Evolutionary conservation across 2,888 invertebrate genomes (phyloP), one percentile per base, ranked within the genome.

Genomic region (Eupeodes luniger): DNA sequence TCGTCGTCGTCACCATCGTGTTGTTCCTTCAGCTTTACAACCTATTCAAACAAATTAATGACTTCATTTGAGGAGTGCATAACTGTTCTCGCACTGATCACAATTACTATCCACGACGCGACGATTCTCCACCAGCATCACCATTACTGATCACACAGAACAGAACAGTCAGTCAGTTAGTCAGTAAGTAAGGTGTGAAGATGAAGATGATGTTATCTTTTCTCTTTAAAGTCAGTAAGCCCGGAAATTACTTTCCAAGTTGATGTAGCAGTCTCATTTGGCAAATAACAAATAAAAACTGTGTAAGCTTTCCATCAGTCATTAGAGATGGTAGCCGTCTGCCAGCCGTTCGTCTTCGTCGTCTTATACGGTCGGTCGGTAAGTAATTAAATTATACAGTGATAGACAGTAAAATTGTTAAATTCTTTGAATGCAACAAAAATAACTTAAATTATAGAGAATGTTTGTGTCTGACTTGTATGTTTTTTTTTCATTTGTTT

Each of bases 51-150:
- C 19, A 47, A 36, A 82, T 81, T 81, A 81, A 85, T 72, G 76
- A 66, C 77, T 85, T 85, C 66, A 85, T 77, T 77, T 66, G 76
- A 59, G 85, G 76, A 59, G 85, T 49, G 70, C 49, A 72, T 78
- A 82, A 82, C 78, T 78, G 74, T 86, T 82, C 72, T 74, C 49
- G 47, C 85, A 72, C 36, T 59, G 76, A 77, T 77, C 77, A 53
- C 70, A 27, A 2, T 55, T 9, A 44, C 40, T 12, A 10, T 40
- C 40, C 61, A 40, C 61, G 36, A 27, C 27, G 27, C 27, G 27
- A 27, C 59, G 34, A 27, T 27, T 2, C 27, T 27, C 66, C 67
- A 66, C 19, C 49, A 27, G 27, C 66, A 74, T 69, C 66, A 61
- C 44, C 76, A 57, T 55, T 47, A 80, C 72, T 64, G 36, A 80